Evolutionary conservation across 1,140 invertebrate genomes (phyloP).

Genomic region (Drosophila bifasciata): DNA sequence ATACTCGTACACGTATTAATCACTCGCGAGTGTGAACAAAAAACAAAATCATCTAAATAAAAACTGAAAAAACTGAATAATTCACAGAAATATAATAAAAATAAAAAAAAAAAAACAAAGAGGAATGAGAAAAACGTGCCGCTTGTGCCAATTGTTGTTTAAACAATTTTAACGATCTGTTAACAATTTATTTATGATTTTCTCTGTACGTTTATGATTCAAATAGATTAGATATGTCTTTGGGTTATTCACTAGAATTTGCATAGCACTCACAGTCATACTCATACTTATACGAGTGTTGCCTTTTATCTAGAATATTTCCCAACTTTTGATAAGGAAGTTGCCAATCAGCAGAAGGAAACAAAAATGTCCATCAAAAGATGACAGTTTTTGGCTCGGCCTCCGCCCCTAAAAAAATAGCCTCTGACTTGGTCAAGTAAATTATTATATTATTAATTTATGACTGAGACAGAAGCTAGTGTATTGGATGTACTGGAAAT

Average conservation of each 20-base stretch:
- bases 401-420: slow-evolving; percentile 15
- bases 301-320: slow-evolving; percentile 40
- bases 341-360: slow-evolving; percentile 17
- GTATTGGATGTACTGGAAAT: too few species aligned
- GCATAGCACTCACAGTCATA: slow-evolving; percentile 39
- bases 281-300: background rate
- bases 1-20: slow-evolving; percentile 21
- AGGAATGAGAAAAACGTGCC: slow-evolving; percentile 31
- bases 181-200: slow-evolving; percentile 26
- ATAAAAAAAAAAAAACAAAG: background rate
- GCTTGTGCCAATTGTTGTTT: slow-evolving; percentile 7
- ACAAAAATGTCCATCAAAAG: slow-evolving; percentile 18
- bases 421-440: slow-evolving; percentile 10
- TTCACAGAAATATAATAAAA: background rate
- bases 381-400: background rate
- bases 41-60: slow-evolving; percentile 10
- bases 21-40: slow-evolving; percentile 17
- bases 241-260: slow-evolving; percentile 39
- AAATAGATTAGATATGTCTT: slow-evolving; percentile 26
- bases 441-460: slow-evolving; percentile 25
- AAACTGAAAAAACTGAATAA: slow-evolving; percentile 9
- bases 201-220: slow-evolving; percentile 20
- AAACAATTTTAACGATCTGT: slow-evolving; percentile 31
- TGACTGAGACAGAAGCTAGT: background rate
- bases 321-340: slow-evolving; percentile 32